Percentiles rank a stretch among this genome's conserved stretches.
phyloP scores from a whole-genome alignment of 2,113 vertebrate species.

The Lampris megalopsis region DNA sequence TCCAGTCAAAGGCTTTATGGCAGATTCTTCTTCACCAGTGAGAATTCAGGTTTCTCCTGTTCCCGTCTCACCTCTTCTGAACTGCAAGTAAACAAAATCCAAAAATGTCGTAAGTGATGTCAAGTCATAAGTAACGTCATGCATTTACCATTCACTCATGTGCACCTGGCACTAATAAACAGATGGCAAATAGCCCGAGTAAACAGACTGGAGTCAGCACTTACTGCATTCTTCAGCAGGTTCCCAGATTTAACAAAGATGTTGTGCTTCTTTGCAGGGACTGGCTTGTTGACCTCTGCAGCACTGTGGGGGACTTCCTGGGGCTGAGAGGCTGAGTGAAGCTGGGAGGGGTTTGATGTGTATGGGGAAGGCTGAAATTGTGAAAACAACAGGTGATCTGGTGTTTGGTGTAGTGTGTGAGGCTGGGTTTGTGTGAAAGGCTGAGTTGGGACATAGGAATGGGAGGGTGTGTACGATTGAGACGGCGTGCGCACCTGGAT shows the following conservation, averaged over 20 bases:
- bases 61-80: slow-evolving; percentile 74
- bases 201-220: neutral
- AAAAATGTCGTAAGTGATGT: neutral
- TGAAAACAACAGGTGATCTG: slow-evolving; percentile 28
- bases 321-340: neutral
- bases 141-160: no score
- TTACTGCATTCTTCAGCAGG: slow-evolving; percentile 75
- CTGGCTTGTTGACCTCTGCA: slow-evolving; percentile 27
- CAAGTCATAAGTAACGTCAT: neutral
- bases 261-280: slow-evolving; percentile 49
- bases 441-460: neutral
- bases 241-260: slow-evolving; percentile 81
- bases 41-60: slow-evolving; percentile 59
- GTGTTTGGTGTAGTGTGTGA: slow-evolving; percentile 1
- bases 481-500: neutral
- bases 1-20: neutral
- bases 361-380: neutral
- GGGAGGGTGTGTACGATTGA: neutral
- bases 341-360: slow-evolving; percentile 5
- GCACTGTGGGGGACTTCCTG: slow-evolving; percentile 26
- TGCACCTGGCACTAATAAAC: neutral
- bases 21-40: slow-evolving; percentile 13
- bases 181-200: neutral
- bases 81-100: slow-evolving; percentile 55
- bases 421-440: neutral